Evolutionary conservation across 2,797 vertebrate species (phyloP), one percentile per base, ranked within the genome.

Genomic region (Zalophus californianus): DNA sequence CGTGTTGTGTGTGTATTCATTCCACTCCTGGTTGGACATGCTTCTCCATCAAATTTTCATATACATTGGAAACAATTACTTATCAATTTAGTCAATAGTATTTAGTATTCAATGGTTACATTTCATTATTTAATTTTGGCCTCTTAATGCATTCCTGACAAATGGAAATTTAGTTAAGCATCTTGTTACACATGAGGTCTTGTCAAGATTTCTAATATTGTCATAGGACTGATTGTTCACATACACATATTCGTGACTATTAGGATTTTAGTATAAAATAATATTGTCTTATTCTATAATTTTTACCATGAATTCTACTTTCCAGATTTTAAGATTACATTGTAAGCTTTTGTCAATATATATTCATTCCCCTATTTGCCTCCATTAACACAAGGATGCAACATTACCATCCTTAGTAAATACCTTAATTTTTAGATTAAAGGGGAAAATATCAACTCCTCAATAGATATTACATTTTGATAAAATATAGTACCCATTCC

Each of bases 381-480:
- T 5, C 48, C 44, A 66, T 54, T 85, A 85, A 86, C 18, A 92
- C n/a, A 66, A 92, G 20, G 48, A 60, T 66, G 14, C n/a, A 93
- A 88, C 27, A 88, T 48, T 48, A 48, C 14, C 5, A 44, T 90
- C 38, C 18, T 44, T 91, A 58, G 73, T 58, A 79, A 78, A 38
- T 79, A 70, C 50, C 50, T 93, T 86, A 92, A 58, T 80, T 87
- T 48, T 48, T 73, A 80, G 41, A 62, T 82, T 88, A n/a, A 82
- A 58, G 32, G 20, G 25, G 41, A 20, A 75, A 86, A 68, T 82
- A 60, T 50, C 32, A 41, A 25, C 80, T 72, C 16, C 32, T 86
- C n/a, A 18, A 87, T 68, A 72, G 54, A 52, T 62, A 62, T 5
- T 41, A 64, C n/a, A 68, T 78, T 70, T 87, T 80, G 38, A 58